These are phyloP conservation scores for Lipotes vexillifer DNA, from an alignment of 2,113 vertebrate species.

Conservation along the genomic window DNA sequence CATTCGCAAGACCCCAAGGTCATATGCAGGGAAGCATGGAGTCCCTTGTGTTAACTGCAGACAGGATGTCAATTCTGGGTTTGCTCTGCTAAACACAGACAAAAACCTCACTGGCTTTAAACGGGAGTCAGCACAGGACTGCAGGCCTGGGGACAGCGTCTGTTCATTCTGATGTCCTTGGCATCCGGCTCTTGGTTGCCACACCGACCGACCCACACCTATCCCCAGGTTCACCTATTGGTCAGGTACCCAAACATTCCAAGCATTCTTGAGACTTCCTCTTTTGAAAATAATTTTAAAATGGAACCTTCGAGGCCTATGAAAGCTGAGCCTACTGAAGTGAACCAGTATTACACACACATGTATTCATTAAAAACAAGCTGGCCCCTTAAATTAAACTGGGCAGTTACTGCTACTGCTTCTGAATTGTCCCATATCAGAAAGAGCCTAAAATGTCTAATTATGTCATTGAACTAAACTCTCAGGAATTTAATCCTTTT, in stretches of 20 bases:
- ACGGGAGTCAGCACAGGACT: not conserved
- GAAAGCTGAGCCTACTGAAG: not conserved
- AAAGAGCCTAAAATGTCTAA: slow-evolving; percentile 33
- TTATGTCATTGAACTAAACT: slow-evolving; percentile 25
- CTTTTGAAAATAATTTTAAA: slow-evolving; percentile 18
- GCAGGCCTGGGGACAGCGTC: accelerated
- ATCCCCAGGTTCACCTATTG: not conserved
- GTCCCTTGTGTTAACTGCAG: not conserved
- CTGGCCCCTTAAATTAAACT: not conserved
- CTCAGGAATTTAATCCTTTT: slow-evolving; percentile 38
- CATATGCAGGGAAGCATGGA: not conserved
- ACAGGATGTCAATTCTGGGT: not conserved
- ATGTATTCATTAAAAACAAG: not conserved
- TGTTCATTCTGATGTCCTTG: not conserved
- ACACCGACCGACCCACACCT: not conserved
- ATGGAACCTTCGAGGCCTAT: not conserved
- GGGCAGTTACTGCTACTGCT: not conserved
- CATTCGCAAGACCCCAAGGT: not conserved
- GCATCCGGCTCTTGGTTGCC: not conserved
- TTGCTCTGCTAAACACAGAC: not conserved
- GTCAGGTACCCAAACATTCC: not conserved
- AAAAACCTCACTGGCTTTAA: not conserved
- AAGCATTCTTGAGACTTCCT: not conserved
- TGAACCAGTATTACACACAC: not conserved
- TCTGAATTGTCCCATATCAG: slow-evolving; percentile 2